Base-by-base conservation (phyloP, 2,888 invertebrate species). In the Andrena haemorrhoa region DNA sequence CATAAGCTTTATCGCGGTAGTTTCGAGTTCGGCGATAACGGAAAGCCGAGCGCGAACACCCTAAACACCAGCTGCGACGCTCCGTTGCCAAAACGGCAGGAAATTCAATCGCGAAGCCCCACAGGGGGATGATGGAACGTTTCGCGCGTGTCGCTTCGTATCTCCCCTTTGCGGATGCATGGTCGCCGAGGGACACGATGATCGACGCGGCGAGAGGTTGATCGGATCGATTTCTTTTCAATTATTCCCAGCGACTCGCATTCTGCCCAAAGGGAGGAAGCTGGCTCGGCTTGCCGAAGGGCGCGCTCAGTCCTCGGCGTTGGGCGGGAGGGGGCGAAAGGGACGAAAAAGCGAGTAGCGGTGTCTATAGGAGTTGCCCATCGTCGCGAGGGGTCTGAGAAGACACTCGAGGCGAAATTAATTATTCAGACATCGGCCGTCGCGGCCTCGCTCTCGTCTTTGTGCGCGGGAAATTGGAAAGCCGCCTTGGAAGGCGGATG, bases 401-500 rank as follows among this genome's bases (percentile, higher is more conserved):
- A 86, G 86, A 86, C 81, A 86, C 86, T 86, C 79, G 81, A 79
- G 86, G 83, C 84, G 74, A 83, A 83, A 85, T 86, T 86, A 86
- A 89, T 87, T 89, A 87, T 89, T 80, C 88, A 86, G 86, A 86
- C 85, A 84, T 79, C 74, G 82, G 76, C 35, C 86, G 82, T 80
- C 69, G 86, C 85, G 75, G 85, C 83, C 86, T 72, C 60, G 78
- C 72, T 75, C 86, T 78, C 60, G 73, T 81, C 85, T 88, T 90
- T 89, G 88, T 89, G 47, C 73, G 70, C 41, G 82, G 77, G 75
- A 89, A 87, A 89, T 89, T 87, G 84, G 84, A 87, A 88, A 70
- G 78, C 77, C 83, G 65, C 72, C 83, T 80, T 70, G 23, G 23
- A 56, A 56, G 61, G 75, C 74, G 51, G 83, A 85, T 76, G 85